Conservation (phyloP, 2,113 vertebrate genomes). For the Tragelaphus scriptus region DNA sequence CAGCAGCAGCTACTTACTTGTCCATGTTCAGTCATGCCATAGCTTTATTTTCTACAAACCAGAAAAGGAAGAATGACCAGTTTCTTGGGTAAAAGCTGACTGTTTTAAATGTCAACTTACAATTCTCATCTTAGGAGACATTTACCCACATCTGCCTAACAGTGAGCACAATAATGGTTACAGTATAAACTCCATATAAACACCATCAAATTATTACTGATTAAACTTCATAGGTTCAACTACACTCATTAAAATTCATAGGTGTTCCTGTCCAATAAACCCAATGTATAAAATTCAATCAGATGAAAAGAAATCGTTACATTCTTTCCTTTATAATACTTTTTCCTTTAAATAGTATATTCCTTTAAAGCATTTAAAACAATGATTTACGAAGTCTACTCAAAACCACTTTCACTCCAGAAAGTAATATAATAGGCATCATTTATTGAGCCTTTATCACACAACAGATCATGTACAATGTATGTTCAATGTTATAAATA, state of each 20-base stretch:
- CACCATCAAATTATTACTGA: background rate
- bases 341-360: background rate
- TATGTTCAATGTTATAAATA: background rate
- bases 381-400: background rate
- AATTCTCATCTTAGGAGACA: slow-evolving; percentile 18
- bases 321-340: background rate
- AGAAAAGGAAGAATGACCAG: background rate
- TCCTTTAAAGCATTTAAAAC: slow-evolving; percentile 5
- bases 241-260: slow-evolving; percentile 17
- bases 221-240: slow-evolving; percentile 12
- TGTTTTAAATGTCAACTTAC: slow-evolving; percentile 40
- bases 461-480: background rate
- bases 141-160: slow-evolving; percentile 14
- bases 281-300: background rate
- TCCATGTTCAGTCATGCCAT: background rate
- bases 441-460: background rate
- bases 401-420: background rate
- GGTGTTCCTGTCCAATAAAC: background rate
- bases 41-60: slow-evolving; percentile 27
- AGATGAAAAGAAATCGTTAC: background rate
- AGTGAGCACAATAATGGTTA: background rate
- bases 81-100: slow-evolving; percentile 6
- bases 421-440: background rate
- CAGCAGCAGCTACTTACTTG: background rate
- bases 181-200: slow-evolving; percentile 25